These are phyloP conservation scores for Variabilichromis moorii DNA, from an alignment of 2,113 vertebrate genomes.

Conservation along the genomic window DNA sequence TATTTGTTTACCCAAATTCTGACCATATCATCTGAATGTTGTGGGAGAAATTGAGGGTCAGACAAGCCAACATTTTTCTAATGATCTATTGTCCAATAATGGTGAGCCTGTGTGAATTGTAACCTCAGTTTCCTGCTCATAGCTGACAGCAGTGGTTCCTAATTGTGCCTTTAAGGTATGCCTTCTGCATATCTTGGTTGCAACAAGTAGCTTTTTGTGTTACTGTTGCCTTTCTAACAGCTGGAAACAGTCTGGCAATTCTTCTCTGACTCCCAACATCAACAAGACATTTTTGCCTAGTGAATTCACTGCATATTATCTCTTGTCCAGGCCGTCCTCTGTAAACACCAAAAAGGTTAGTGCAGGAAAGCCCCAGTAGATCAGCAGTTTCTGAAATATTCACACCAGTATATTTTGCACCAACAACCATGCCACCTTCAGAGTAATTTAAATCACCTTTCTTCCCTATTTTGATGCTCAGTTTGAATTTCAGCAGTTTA, in stretches of 20 bases:
- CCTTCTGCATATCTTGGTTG: neutral
- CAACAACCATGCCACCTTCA: neutral
- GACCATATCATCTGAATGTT: neutral
- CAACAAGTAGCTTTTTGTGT: neutral
- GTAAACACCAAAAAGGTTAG: neutral
- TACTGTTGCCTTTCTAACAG: neutral
- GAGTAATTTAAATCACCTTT: neutral
- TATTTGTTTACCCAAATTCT: neutral
- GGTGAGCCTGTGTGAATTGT: neutral
- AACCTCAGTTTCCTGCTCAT: neutral
- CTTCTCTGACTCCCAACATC: neutral
- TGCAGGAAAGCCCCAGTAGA: neutral
- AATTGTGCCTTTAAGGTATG: neutral
- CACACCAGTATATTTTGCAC: neutral
- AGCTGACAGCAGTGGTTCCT: neutral
- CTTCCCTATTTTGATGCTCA: neutral
- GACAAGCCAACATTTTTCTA: neutral
- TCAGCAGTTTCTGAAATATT: neutral
- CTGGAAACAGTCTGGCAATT: neutral
- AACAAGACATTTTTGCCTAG: neutral
- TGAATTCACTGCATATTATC: neutral
- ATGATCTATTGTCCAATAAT: neutral
- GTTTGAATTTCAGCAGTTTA: neutral
- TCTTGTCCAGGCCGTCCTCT: neutral
- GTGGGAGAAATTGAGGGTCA: neutral